Evolutionary conservation across 2,113 vertebrate species (phyloP).

Genomic region (Sinocyclocheilus rhinocerous): DNA sequence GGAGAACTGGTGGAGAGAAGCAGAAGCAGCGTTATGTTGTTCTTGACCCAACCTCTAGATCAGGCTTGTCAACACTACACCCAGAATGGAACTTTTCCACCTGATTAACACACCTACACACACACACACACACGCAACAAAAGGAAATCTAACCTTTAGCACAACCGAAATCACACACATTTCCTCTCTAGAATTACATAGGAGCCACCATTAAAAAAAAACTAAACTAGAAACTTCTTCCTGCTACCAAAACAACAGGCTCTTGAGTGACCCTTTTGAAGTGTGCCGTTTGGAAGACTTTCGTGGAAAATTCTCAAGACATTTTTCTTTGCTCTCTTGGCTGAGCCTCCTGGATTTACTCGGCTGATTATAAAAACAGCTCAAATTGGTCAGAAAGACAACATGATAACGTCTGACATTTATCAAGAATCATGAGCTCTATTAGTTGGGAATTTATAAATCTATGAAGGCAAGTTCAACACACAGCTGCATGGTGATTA

Average conservation of each 20-base stretch:
- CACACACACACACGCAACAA: neutral
- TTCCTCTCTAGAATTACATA: slow-evolving; percentile 41
- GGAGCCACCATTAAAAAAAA: slow-evolving; percentile 5
- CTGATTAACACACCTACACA: slow-evolving; percentile 12
- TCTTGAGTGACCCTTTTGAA: slow-evolving; percentile 6
- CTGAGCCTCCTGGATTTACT: slow-evolving; percentile 30
- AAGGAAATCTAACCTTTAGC: neutral
- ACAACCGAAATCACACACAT: slow-evolving; percentile 32
- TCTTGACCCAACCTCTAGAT: neutral
- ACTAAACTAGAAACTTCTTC: neutral
- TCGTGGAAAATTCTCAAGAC: slow-evolving; percentile 27
- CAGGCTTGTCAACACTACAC: slow-evolving; percentile 1
- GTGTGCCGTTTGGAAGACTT: neutral
- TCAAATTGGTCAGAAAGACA: slow-evolving; percentile 19
- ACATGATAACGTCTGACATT: slow-evolving; percentile 10
- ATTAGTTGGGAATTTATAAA: neutral
- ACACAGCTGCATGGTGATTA: neutral
- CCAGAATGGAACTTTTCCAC: slow-evolving; percentile 4
- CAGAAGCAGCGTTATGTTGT: slow-evolving; percentile 16
- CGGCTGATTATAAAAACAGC: slow-evolving; percentile 37
- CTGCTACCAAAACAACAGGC: slow-evolving; percentile 12
- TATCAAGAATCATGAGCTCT: slow-evolving; percentile 11
- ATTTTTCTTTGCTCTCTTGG: slow-evolving; percentile 16
- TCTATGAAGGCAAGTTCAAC: neutral
- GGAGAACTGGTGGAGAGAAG: slow-evolving; percentile 81